Evolutionary conservation across 2,797 vertebrate species (phyloP).

Genomic region (Melopsittacus undulatus): DNA sequence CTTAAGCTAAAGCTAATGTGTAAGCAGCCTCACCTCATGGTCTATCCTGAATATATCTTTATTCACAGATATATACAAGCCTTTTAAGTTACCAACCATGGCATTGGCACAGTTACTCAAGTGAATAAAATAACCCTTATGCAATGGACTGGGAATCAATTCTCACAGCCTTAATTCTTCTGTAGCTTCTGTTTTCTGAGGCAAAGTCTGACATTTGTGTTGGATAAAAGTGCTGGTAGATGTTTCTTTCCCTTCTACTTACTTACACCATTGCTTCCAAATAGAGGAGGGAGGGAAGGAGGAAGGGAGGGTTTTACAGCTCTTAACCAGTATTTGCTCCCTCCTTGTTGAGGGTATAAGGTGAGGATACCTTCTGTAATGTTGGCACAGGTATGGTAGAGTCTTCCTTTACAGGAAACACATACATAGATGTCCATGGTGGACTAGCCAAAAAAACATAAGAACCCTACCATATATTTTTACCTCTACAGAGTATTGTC

Average conservation of each 20-base stretch:
- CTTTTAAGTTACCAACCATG: not conserved
- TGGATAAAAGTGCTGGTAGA: not conserved
- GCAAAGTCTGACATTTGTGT: not conserved
- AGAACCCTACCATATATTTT: accelerated
- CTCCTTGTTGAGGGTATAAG: not conserved
- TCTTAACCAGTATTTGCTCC: not conserved
- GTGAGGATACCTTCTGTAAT: not conserved
- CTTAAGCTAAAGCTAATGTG: not conserved
- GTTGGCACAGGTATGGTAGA: not conserved
- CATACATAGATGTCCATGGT: accelerated
- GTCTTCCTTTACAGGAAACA: not conserved
- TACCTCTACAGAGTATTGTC: not conserved
- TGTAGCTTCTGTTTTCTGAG: not conserved
- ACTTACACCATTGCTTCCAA: not conserved
- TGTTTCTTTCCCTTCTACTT: not conserved
- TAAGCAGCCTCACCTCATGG: not conserved
- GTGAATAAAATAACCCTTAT: not conserved
- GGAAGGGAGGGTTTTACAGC: not conserved
- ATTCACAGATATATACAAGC: not conserved
- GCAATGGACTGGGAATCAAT: not conserved
- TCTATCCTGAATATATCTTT: not conserved
- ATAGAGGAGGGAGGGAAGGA: not conserved
- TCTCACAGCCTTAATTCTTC: not conserved
- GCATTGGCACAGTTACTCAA: not conserved
- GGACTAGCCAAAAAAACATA: accelerated